These are phyloP conservation scores for Rhabdomys dilectus DNA, from an alignment of 2,113 vertebrate species.

Conservation along the genomic window DNA sequence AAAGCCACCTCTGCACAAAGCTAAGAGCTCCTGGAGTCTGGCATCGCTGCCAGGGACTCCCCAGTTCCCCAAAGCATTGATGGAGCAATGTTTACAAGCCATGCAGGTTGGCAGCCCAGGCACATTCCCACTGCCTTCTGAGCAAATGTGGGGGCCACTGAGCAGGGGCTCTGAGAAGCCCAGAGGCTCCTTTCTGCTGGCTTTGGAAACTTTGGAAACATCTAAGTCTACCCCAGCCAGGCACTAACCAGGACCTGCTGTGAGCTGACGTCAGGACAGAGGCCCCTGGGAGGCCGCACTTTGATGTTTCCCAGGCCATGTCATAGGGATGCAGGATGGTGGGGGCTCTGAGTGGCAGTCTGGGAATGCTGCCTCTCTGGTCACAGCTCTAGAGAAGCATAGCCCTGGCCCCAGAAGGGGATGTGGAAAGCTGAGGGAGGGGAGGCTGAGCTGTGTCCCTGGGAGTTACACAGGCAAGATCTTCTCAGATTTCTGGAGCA, in stretches of 20 bases:
- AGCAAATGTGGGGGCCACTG: background rate
- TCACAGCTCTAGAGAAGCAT: constrained; percentile 30
- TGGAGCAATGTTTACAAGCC: background rate
- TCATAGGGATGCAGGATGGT: background rate
- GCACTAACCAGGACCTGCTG: constrained; percentile 82
- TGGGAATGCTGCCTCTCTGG: constrained; percentile 73
- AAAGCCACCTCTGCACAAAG: background rate
- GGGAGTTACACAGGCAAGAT: constrained; percentile 21
- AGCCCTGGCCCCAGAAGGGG: background rate
- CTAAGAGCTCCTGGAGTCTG: background rate
- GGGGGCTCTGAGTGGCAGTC: constrained; percentile 76
- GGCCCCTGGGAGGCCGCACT: constrained; percentile 64
- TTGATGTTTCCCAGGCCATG: constrained; percentile 80
- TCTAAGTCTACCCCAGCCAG: constrained; percentile 69
- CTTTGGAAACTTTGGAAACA: constrained; percentile 71
- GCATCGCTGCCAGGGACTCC: background rate
- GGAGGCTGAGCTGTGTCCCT: background rate
- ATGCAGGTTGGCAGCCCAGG: background rate
- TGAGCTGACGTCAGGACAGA: constrained; percentile 79
- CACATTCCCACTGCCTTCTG: background rate
- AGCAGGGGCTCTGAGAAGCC: constrained; percentile 40
- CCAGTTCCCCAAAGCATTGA: background rate
- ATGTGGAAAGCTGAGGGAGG: background rate
- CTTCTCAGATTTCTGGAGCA: constrained; percentile 43
- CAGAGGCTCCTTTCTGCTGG: constrained; percentile 28